Base-by-base conservation (phyloP, 2,797 vertebrate genomes). In the Pseudocheirus occidentalis region DNA sequence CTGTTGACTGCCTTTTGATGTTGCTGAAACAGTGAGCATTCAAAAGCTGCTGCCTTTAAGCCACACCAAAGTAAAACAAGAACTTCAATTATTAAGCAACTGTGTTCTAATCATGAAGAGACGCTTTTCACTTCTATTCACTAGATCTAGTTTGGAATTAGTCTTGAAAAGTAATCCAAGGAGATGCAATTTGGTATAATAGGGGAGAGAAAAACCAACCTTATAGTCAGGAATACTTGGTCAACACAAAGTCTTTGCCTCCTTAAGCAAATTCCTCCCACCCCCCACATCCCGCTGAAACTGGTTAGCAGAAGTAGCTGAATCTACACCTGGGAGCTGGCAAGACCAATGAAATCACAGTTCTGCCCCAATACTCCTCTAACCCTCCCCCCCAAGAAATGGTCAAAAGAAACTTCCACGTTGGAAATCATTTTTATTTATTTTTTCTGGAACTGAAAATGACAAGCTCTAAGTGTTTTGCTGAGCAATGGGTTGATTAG, bases 401-500 rank as follows among this genome's bases (percentile, higher is more conserved):
- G 40, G 27, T 87, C 73, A 46, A 87, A 87, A 81, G 18, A 81
- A 81, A 40, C n/a, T 81, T 81, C n/a, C 3, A 81, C 27, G 40
- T 28, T 87, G 40, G 40, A 50, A 87, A 50, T 50, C 9, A 87
- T 46, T 2, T 73, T 62, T 59, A 87, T 46, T 81, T 62, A 11
- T 50, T 46, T 81, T 87, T 87, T 50, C 73, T 87, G 73, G 24
- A 21, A 87, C 7, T 24, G 7, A 87, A 50, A 87, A 87, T 27
- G 73, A 46, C 73, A 46, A 21, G 40, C 24, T 87, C 24, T 87
- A 87, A 87, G 46, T 50, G 40, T 93, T 93, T 54, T 87, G 91
- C 53, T 90, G 54, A 87, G 73, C 73, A 50, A 66, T 95, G 90
- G 52, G 34, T 46, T 81, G 92, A 53, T 93, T 40, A 95, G 34